These are phyloP conservation scores for Chondrilla cf. caribensis DNA, from an alignment of 37 sponge, comb jelly and placozoan species.

Conservation along the genomic window DNA sequence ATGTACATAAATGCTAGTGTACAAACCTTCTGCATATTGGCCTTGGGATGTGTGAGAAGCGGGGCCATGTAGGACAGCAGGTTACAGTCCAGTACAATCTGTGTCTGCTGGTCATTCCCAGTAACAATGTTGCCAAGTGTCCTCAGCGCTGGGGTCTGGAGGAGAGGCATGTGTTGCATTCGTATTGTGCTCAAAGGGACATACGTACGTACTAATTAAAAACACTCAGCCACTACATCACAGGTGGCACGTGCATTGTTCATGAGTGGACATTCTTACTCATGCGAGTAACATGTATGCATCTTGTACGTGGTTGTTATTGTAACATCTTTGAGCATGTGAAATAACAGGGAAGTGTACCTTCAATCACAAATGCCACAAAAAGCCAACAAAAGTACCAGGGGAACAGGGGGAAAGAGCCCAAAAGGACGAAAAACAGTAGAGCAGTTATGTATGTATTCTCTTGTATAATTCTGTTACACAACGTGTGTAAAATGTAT, in stretches of 20 bases:
- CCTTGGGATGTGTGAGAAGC: conserved; percentile 68
- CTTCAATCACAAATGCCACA: no score
- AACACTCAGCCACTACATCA: conserved; percentile 5
- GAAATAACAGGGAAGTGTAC: no score
- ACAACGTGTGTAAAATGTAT: neutral
- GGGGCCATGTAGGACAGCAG: conserved; percentile 57
- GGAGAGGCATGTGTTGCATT: conserved; percentile 39
- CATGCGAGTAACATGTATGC: no score
- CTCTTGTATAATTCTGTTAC: neutral
- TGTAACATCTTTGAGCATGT: no score
- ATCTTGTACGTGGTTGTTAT: no score
- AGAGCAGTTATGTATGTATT: no score
- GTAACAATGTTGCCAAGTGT: conserved; percentile 96
- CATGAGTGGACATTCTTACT: no score
- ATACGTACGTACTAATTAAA: conserved; percentile 38
- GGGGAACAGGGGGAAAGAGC: no score
- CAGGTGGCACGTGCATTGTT: conserved; percentile 50
- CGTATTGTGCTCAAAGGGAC: no score
- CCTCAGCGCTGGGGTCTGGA: conserved; percentile 80
- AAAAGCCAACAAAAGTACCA: no score
- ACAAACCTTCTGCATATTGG: conserved; percentile 96
- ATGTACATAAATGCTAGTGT: no score
- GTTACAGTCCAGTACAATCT: conserved; percentile 66
- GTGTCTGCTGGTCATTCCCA: conserved; percentile 92
- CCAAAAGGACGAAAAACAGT: no score